A percentile compares a stretch with the other conserved stretches of the same genome.
These are phyloP conservation scores for Myxocyprinus asiaticus DNA, from an alignment of 2,113 vertebrate genomes.

Conservation along the genomic window DNA sequence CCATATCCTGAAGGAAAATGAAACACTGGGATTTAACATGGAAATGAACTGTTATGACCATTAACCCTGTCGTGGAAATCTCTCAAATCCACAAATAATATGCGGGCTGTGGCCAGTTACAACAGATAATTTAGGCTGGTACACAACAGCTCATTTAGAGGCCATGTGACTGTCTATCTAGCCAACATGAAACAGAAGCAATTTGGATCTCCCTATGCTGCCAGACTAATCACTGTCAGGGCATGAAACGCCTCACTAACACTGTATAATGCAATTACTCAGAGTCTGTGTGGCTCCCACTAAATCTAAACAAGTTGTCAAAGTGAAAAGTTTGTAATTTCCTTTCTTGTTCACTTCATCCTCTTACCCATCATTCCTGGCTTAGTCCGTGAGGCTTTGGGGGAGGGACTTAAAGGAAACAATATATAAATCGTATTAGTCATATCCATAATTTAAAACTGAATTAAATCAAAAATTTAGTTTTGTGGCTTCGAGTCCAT, in stretches of 20 bases:
- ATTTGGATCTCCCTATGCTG: constrained; percentile 27
- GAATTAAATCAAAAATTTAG: too few relatives aligned
- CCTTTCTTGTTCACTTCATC: constrained; percentile 22
- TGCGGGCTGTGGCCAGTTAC: constrained; percentile 22
- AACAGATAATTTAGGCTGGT: constrained; percentile 37
- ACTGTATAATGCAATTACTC: constrained; percentile 37
- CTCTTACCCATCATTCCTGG: neutral
- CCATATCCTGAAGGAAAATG: neutral
- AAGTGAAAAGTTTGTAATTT: constrained; percentile 44
- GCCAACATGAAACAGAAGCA: constrained; percentile 13
- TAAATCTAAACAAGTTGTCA: constrained; percentile 43
- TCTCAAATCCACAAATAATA: constrained; percentile 7
- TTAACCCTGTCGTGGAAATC: constrained; percentile 39
- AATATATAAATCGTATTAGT: too few relatives aligned
- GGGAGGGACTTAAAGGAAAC: too few relatives aligned
- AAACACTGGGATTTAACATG: constrained; percentile 15
- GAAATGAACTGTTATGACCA: constrained; percentile 35
- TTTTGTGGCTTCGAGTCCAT: too few relatives aligned
- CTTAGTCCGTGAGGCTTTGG: too few relatives aligned
- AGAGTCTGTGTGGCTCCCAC: constrained; percentile 7
- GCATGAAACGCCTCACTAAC: constrained; percentile 37
- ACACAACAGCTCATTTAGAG: constrained; percentile 39
- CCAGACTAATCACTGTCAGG: constrained; percentile 22
- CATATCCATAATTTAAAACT: too few relatives aligned
- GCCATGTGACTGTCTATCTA: constrained; percentile 31